Evolutionary conservation across 2,888 invertebrate species (phyloP), one percentile per base, ranked within the genome.

Genomic region (Aporophyla lueneburgensis): DNA sequence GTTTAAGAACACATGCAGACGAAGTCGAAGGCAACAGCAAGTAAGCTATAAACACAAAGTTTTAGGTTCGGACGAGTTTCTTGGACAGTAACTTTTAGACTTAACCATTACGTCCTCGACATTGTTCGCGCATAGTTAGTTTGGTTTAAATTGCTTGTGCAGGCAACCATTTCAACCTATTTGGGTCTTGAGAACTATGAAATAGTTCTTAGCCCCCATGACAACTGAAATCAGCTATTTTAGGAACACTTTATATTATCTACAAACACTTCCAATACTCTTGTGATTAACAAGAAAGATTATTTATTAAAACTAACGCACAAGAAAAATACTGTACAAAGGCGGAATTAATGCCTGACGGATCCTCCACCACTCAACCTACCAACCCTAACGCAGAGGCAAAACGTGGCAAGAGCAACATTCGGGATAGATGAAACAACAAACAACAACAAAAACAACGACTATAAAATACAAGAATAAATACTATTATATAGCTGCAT

Each of bases 51-150:
- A n/a, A 62, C 5, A 19, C 27, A 14, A 63, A 53, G 43, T 80
- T 80, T 72, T 33, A n/a, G 33, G 14, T 2, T 7, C 14, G 21
- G 51, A 43, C 33, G 19, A 46, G 33, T 79, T 61, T 40, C 78
- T 61, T 19, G 24, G 24, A 33, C 21, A 53, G 24, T 43, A 80
- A 63, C 24, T 80, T 73, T 72, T 33, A 14, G 24, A 24, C 79
- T 46, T 40, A 46, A 49, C 21, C 14, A 21, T 51, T 56, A 46
- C 62, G 33, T 56, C 40, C 19, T 58, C 21, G 10, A 51, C 21
- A 51, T 80, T 72, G 62, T 77, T 77, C 21, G 24, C 21, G 24
- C 16, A 24, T 24, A 46, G 27, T 71, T 67, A 27, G 21, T 72
- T 72, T 51, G 24, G 24, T 43, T 56, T 21, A 16, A 56, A 56